These are phyloP conservation scores for Capromys pilorides DNA, from an alignment of 2,797 vertebrate genomes.

Conservation along the genomic window DNA sequence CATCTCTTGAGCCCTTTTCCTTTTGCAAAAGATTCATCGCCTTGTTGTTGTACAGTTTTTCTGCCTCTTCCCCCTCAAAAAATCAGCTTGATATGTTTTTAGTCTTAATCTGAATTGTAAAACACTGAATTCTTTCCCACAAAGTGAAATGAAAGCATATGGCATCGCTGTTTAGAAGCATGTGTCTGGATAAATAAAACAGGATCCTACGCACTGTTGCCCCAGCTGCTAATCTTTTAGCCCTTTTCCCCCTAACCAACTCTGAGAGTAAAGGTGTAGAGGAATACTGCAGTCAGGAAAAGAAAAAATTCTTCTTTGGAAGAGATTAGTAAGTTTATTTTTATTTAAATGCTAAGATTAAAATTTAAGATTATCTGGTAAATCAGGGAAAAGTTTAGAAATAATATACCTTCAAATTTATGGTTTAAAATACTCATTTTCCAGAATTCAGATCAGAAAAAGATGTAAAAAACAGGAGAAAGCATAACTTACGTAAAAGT, in stretches of 20 bases:
- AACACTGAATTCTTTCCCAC: slow-evolving; percentile 6
- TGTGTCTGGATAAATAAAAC: slow-evolving; percentile 46
- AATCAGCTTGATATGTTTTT: not conserved
- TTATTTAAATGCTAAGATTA: slow-evolving; percentile 44
- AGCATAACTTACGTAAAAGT: slow-evolving; percentile 23
- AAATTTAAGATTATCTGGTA: slow-evolving; percentile 49
- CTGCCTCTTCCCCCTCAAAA: slow-evolving; percentile 29
- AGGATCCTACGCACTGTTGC: no score
- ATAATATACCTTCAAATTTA: slow-evolving; percentile 50
- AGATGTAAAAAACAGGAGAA: not conserved
- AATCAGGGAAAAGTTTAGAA: slow-evolving; percentile 42
- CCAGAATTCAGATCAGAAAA: slow-evolving; percentile 16
- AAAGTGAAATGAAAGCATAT: slow-evolving; percentile 53
- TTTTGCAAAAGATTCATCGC: not conserved
- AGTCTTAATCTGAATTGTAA: slow-evolving; percentile 47
- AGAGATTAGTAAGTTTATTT: slow-evolving; percentile 1
- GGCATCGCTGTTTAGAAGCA: not conserved
- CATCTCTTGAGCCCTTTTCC: not conserved
- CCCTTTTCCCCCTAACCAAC: not conserved
- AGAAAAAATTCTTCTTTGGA: not conserved
- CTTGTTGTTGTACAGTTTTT: not conserved
- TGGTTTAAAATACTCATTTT: slow-evolving; percentile 60
- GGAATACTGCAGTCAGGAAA: not conserved
- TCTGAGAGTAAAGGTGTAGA: not conserved
- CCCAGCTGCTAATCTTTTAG: not conserved